A percentile compares a stretch with the other conserved stretches of the same genome.
Evolutionary conservation across 2,797 vertebrate genomes (phyloP).

Genomic region (Podarcis siculus): DNA sequence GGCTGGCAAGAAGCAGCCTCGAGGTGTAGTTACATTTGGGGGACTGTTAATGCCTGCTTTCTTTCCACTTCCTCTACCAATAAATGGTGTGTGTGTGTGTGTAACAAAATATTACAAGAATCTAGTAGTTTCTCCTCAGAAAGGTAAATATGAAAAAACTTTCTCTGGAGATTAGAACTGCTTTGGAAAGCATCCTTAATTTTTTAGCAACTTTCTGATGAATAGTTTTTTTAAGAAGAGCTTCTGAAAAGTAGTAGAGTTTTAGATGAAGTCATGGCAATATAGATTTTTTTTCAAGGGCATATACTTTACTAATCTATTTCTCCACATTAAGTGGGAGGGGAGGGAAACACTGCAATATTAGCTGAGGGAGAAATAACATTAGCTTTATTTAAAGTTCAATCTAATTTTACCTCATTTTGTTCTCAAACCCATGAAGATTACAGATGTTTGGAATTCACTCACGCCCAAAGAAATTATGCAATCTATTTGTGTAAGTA

Average conservation of each 20-base stretch:
- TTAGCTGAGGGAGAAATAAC: not conserved
- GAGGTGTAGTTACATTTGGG: not conserved
- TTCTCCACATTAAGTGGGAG: not conserved
- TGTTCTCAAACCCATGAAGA: slow-evolving; percentile 20
- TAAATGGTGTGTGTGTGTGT: not conserved
- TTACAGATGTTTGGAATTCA: slow-evolving; percentile 40
- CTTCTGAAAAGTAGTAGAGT: not conserved
- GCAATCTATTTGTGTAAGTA: slow-evolving; percentile 26
- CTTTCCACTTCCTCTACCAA: not conserved
- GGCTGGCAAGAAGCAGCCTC: not conserved
- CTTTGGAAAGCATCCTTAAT: not conserved
- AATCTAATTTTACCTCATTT: slow-evolving; percentile 32
- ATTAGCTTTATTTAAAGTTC: slow-evolving; percentile 27
- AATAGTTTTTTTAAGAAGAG: not conserved
- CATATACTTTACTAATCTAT: not conserved
- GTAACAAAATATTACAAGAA: not conserved
- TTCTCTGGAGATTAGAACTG: not conserved
- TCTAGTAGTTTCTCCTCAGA: not conserved
- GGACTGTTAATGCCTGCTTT: not conserved
- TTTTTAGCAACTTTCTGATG: not conserved
- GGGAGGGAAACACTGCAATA: not conserved
- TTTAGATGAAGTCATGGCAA: not conserved
- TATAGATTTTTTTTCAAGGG: slow-evolving; percentile 4
- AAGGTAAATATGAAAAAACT: not conserved
- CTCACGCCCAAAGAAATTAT: slow-evolving; percentile 21